Conservation (phyloP, 2,797 vertebrate genomes). For the Falco rusticolus region DNA sequence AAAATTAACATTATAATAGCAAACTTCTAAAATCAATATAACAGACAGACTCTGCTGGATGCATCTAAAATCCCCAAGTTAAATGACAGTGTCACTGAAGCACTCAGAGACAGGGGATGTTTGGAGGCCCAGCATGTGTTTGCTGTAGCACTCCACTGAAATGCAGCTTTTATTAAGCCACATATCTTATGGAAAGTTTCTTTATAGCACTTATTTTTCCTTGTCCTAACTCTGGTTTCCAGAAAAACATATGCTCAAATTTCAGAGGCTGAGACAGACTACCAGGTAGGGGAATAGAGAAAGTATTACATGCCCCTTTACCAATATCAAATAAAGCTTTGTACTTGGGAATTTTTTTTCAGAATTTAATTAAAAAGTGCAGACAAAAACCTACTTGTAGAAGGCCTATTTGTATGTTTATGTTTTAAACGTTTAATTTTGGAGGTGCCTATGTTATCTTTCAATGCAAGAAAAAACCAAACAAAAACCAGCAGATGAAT, state of each 20-base stretch:
- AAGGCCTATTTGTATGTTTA: background rate
- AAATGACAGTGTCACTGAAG: conserved; percentile 36
- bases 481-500: background rate
- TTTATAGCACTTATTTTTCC: conserved; percentile 18
- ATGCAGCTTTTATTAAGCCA: conserved; percentile 59
- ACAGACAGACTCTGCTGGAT: conserved; percentile 30
- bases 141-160: conserved; percentile 8
- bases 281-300: background rate
- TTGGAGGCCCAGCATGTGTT: conserved; percentile 43
- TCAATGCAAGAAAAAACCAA: background rate
- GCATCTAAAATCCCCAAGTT: conserved; percentile 39
- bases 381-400: background rate
- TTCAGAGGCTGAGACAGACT: conserved; percentile 18
- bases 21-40: conserved; percentile 53
- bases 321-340: background rate
- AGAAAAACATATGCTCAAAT: background rate
- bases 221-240: conserved; percentile 31
- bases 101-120: background rate
- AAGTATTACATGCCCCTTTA: background rate
- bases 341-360: background rate
- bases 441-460: background rate
- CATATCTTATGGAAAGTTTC: conserved; percentile 37
- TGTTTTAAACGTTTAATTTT: background rate
- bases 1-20: conserved; percentile 47
- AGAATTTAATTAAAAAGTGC: background rate